Conservation (phyloP, 2,113 vertebrate species). For the Hymenochirus boettgeri region DNA sequence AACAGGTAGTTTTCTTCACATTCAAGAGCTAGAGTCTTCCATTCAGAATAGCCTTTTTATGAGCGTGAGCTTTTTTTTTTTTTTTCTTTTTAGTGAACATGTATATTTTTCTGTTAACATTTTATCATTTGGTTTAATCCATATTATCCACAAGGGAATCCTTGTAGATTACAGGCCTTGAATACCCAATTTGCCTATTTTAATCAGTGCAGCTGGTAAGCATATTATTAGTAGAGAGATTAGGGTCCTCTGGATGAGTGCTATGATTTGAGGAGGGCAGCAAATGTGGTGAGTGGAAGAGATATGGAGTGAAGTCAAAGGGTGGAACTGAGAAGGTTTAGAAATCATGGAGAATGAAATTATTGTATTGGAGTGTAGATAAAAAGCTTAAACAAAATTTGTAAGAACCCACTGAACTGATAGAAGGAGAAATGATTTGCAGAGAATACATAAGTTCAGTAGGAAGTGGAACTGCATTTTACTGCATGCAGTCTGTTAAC, state of each 20-base stretch:
- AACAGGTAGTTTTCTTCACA: too few relatives aligned
- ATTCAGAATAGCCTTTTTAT: too few relatives aligned
- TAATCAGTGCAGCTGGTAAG: constrained; percentile 42
- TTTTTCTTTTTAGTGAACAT: too few relatives aligned
- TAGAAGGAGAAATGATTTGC: constrained; percentile 34
- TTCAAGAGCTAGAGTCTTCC: too few relatives aligned
- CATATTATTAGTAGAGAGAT: constrained; percentile 34
- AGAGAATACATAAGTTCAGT: constrained; percentile 19
- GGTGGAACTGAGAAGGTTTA: constrained; percentile 37
- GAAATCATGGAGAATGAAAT: constrained; percentile 16
- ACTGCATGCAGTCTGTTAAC: constrained; percentile 1
- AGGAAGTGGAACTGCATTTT: constrained; percentile 16
- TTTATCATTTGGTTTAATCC: neutral
- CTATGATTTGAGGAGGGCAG: constrained; percentile 26
- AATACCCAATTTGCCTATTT: constrained; percentile 9
- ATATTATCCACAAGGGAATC: constrained; percentile 5
- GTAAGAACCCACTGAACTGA: constrained; percentile 38
- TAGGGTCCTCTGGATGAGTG: constrained; percentile 29
- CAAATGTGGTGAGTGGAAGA: constrained; percentile 32
- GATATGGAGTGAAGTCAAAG: constrained; percentile 31
- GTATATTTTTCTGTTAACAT: neutral
- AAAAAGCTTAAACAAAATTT: constrained; percentile 36
- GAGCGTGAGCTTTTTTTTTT: too few relatives aligned
- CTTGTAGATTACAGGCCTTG: constrained; percentile 19
- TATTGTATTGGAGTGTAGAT: constrained; percentile 39